These are phyloP conservation scores for Dromius quadrimaculatus DNA, from an alignment of 2,888 invertebrate genomes.

Conservation along the genomic window DNA sequence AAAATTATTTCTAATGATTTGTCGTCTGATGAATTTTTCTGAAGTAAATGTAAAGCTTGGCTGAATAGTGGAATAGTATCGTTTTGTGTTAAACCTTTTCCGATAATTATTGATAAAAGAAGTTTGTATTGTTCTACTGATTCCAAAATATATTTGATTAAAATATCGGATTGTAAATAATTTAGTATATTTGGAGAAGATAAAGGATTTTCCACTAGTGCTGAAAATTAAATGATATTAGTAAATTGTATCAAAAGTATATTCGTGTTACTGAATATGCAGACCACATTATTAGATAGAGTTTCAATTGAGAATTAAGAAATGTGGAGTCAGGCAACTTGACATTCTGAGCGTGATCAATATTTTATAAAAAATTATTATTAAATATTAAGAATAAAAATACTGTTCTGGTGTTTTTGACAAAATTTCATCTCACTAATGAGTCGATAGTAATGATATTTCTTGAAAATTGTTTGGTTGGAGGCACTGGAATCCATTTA, in stretches of 20 bases:
- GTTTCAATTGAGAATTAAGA: no score
- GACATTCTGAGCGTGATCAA: no score
- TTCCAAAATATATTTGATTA: slow-evolving; percentile 57
- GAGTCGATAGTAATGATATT: no score
- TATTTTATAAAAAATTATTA: no score
- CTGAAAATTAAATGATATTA: slow-evolving; percentile 41
- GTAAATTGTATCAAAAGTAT: slow-evolving; percentile 58
- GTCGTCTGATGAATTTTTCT: slow-evolving; percentile 57
- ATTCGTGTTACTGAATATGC: slow-evolving; percentile 53
- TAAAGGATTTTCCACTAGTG: slow-evolving; percentile 30
- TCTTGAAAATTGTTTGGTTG: no score
- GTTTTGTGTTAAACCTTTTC: slow-evolving; percentile 59
- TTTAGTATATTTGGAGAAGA: slow-evolving; percentile 48
- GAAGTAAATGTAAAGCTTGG: slow-evolving; percentile 56
- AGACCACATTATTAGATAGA: no score
- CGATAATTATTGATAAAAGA: slow-evolving; percentile 57
- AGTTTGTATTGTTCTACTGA: slow-evolving; percentile 57
- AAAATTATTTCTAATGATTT: slow-evolving; percentile 58
- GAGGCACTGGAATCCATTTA: no score
- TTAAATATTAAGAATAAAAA: no score
- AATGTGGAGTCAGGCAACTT: no score
- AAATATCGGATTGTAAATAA: slow-evolving; percentile 54
- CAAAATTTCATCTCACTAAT: no score
- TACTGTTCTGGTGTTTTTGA: no score
- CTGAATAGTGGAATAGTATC: slow-evolving; percentile 56